phyloP scores from a whole-genome alignment of 2,888 invertebrate species.

The Drosophila rellima region DNA sequence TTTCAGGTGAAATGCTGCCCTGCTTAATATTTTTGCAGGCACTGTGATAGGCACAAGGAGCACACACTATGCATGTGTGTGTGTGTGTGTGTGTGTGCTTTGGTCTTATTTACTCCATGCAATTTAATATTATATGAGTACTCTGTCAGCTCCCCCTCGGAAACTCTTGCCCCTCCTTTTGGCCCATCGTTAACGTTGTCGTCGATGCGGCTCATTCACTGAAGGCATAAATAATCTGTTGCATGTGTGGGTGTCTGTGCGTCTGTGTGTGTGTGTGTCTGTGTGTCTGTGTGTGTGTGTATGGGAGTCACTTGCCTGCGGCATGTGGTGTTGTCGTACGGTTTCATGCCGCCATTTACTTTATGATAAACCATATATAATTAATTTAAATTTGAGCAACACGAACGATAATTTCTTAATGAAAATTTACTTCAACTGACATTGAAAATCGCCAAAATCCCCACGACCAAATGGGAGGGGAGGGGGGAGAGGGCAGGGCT shows the following conservation, averaged over 20 bases:
- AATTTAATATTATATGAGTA: conserved; percentile 69
- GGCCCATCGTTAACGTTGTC: conserved; percentile 18
- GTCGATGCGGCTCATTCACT: conserved; percentile 53
- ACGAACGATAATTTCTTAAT: conserved; percentile 69
- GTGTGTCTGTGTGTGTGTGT: conserved; percentile 4
- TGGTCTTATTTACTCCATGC: conserved; percentile 71
- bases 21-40: conserved; percentile 28
- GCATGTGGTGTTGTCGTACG: conserved; percentile 27
- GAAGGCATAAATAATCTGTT: conserved; percentile 79
- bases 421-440: conserved; percentile 52
- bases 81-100: conserved; percentile 25
- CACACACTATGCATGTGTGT: not conserved
- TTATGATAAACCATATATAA: conserved; percentile 69
- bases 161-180: not conserved
- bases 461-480: too few relatives aligned
- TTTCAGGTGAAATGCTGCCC: conserved; percentile 30
- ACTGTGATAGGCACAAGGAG: conserved; percentile 27
- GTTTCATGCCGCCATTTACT: conserved; percentile 57
- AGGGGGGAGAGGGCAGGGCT: not conserved
- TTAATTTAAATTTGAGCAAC: conserved; percentile 77
- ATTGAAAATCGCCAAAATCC: conserved; percentile 2
- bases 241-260: conserved; percentile 44
- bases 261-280: conserved; percentile 20
- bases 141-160: conserved; percentile 2
- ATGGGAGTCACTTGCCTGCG: conserved; percentile 10